Evolutionary conservation across 1,140 invertebrate genomes (phyloP), one percentile per base, ranked within the genome.

Genomic region (Himalopsyche phryganea): DNA sequence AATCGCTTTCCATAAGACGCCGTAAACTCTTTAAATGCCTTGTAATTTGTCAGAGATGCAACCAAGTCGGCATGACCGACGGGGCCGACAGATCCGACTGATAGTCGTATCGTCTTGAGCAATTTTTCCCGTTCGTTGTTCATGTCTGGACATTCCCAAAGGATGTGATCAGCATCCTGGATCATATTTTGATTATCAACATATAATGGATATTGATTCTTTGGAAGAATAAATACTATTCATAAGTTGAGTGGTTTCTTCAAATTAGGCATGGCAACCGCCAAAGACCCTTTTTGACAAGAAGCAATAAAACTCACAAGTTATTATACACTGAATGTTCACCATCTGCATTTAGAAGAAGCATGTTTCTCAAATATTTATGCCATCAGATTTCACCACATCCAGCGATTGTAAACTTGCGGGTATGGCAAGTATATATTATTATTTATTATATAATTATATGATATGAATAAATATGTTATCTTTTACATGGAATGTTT

Each of bases 381-480:
- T 10, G 7, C 45, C 4, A 47, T 47, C 45, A 47, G 45, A 47
- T 23, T 47, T 47, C 45, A 47, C 19, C n/a, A 47, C 45, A 47
- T 47, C 45, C 45, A 47, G 45, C 45, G 45, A 47, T 47, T 47
- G 45, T 47, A 47, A 47, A 47, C 19, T 13, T 47, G 45, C 45
- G 18, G 45, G 45, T 19, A 47, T 47, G 45, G 45, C 19, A 47
- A 47, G 28, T 47, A 47, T 20, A 47, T 47, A 23, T 23, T 47
- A 23, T 47, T 47, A 47, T 20, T 23, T 47, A 23, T 23, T 47
- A 23, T 47, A 47, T 47, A 47, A 47, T 23, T 28, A 47, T 47
- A 47, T 23, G 1, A 47, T 47, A 47, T 28, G 23, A 28, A 28
- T 28, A 28, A 28, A 28, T 13, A 47, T 47, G 45, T 47, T 47